A percentile compares a stretch with the other conserved stretches of the same genome.
Evolutionary conservation across 2,113 vertebrate genomes (phyloP).

Genomic region (Tachycineta bicolor): DNA sequence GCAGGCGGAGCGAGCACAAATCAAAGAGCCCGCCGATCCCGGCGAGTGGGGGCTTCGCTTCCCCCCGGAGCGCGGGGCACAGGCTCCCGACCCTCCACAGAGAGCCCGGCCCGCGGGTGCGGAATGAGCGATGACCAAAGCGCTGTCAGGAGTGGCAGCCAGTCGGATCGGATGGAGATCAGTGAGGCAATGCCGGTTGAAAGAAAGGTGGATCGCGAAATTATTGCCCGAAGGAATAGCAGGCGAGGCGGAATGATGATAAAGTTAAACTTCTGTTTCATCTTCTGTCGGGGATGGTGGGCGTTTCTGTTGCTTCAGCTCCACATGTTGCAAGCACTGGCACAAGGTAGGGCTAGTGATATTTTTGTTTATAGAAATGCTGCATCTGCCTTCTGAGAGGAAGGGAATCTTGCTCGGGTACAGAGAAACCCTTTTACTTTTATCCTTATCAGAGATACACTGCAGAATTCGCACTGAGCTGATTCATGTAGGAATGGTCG

Average conservation of each 20-base stretch:
- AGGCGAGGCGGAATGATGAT: slow-evolving; percentile 64
- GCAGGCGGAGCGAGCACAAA: slow-evolving; percentile 33
- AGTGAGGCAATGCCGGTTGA: neutral
- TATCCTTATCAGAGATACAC: neutral
- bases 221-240: slow-evolving; percentile 54
- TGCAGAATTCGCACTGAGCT: slow-evolving; percentile 1
- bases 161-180: slow-evolving; percentile 1
- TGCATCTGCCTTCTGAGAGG: slow-evolving; percentile 13
- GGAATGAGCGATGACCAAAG: slow-evolving; percentile 39
- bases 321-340: slow-evolving; percentile 83
- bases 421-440: slow-evolving; percentile 35
- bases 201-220: slow-evolving; percentile 32
- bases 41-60: neutral
- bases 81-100: slow-evolving; percentile 11
- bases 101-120: slow-evolving; percentile 33
- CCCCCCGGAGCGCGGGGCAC: slow-evolving; percentile 3
- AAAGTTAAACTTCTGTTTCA: slow-evolving; percentile 79
- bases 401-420: neutral
- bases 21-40: neutral
- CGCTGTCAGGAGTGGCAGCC: slow-evolving; percentile 17
- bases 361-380: slow-evolving; percentile 55
- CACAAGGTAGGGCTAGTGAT: slow-evolving; percentile 81
- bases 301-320: slow-evolving; percentile 81
- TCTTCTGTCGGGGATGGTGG: slow-evolving; percentile 78
- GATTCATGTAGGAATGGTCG: slow-evolving; percentile 3